These are phyloP conservation scores for Clarias laeviceps DNA, from an alignment of 2,797 vertebrate genomes.

Conservation along the genomic window DNA sequence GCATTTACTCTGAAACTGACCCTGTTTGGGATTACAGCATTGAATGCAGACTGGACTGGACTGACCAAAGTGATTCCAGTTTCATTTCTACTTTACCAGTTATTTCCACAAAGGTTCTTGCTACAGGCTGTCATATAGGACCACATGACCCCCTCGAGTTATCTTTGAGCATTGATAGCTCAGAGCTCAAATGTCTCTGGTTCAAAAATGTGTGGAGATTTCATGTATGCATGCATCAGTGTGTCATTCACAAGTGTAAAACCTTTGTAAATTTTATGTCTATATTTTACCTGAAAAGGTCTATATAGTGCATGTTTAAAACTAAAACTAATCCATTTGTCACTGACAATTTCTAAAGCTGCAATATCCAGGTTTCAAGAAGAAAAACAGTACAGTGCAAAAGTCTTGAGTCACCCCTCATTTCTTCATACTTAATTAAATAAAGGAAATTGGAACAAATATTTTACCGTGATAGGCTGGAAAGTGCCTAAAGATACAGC, in stretches of 20 bases:
- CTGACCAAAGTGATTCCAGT: neutral
- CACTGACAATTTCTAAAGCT: too few relatives aligned
- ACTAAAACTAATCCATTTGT: neutral
- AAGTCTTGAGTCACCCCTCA: too few relatives aligned
- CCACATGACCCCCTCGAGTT: neutral
- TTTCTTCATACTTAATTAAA: too few relatives aligned
- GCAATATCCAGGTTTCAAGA: neutral
- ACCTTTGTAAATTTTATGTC: neutral
- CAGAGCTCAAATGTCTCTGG: neutral
- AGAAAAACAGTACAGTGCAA: neutral
- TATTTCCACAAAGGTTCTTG: neutral
- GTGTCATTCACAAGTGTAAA: neutral
- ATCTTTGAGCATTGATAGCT: neutral
- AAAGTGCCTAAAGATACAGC: too few relatives aligned
- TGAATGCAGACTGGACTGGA: neutral
- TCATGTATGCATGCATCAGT: neutral
- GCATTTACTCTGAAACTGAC: neutral
- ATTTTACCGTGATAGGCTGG: too few relatives aligned
- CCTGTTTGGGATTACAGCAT: neutral
- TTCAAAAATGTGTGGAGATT: neutral
- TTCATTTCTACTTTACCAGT: neutral
- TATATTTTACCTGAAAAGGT: neutral
- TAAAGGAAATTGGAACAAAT: too few relatives aligned
- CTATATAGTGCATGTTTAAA: neutral
- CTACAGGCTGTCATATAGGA: neutral